phyloP scores from a whole-genome alignment of 2,888 invertebrate genomes.

The Amiota communis region DNA sequence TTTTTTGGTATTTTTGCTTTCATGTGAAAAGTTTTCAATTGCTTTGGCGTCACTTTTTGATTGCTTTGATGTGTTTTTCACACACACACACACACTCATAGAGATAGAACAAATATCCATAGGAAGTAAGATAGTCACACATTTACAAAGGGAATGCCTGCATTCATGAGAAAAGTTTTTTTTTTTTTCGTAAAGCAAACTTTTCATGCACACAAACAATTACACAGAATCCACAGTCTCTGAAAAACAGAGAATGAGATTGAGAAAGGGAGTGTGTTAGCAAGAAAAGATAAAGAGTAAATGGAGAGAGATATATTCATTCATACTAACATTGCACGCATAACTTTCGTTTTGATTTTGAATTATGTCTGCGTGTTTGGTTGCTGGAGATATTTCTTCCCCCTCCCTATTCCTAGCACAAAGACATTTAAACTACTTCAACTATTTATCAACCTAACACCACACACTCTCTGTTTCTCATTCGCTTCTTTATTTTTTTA shows the following conservation, averaged over 20 bases:
- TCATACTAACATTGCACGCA: slow-evolving; percentile 40
- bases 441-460: too few relatives aligned
- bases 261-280: too few relatives aligned
- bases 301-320: slow-evolving; percentile 35
- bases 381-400: background rate
- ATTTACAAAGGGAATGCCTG: slow-evolving; percentile 46
- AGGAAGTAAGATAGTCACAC: background rate
- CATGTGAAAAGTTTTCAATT: slow-evolving; percentile 65
- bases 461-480: background rate
- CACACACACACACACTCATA: slow-evolving; percentile 25
- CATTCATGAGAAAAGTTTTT: slow-evolving; percentile 61
- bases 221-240: background rate
- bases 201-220: slow-evolving; percentile 28
- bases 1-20: slow-evolving; percentile 34
- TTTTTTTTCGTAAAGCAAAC: slow-evolving; percentile 46
- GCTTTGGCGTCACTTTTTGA: slow-evolving; percentile 66
- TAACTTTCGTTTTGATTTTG: slow-evolving; percentile 66
- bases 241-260: too few relatives aligned
- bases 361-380: slow-evolving; percentile 40
- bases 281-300: background rate
- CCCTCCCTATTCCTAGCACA: too few relatives aligned
- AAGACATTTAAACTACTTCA: too few relatives aligned
- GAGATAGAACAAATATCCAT: background rate
- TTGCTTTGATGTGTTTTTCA: slow-evolving; percentile 66
- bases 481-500: background rate